Evolutionary conservation across 2,113 vertebrate species (phyloP), one percentile per base, ranked within the genome.

Genomic region (Clarias magur): DNA sequence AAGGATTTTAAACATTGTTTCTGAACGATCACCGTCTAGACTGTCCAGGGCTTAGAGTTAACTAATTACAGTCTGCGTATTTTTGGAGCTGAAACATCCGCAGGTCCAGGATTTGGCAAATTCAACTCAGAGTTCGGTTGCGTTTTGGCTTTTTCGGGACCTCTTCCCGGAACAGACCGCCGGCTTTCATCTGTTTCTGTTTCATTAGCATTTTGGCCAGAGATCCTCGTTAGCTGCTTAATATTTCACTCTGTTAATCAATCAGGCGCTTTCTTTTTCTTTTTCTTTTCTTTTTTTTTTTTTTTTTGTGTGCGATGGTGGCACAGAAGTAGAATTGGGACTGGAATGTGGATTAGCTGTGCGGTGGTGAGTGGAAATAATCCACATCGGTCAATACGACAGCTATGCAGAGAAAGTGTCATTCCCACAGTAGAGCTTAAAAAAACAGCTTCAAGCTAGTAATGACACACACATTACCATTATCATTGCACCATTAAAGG

Each of bases 351-450:
- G 63, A 70, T 67, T 83, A 54, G n/a, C n/a, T 56, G 57, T 30
- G 57, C 84, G 78, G 59, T 65, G 68, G 38, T 19, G 54, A 85
- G 59, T 78, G 38, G 34, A 78, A 85, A 78, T 85, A 75, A 78
- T 62, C 48, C 54, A 72, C 83, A 23, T 65, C 17, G 7, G 6
- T 25, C 72, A 53, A 62, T 53, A 38, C 16, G 57, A 76, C 72
- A 27, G 10, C 27, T 57, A 63, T 60, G 13, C 13, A 62, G 56
- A 48, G 34, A 27, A 54, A 59, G 10, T 63, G 48, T 62, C 27
- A 76, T 85, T n/a, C 10, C 11, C 12, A 38, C n/a, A 23, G 56
- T 8, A 12, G 68, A 59, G 30, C 68, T 42, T 21, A 65, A 23
- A 8, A 27, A 57, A 75, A 30, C 19, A 72, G 68, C 27, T 30